Conservation (phyloP, 2,797 vertebrate species). For the Malacoctenus gilli region DNA sequence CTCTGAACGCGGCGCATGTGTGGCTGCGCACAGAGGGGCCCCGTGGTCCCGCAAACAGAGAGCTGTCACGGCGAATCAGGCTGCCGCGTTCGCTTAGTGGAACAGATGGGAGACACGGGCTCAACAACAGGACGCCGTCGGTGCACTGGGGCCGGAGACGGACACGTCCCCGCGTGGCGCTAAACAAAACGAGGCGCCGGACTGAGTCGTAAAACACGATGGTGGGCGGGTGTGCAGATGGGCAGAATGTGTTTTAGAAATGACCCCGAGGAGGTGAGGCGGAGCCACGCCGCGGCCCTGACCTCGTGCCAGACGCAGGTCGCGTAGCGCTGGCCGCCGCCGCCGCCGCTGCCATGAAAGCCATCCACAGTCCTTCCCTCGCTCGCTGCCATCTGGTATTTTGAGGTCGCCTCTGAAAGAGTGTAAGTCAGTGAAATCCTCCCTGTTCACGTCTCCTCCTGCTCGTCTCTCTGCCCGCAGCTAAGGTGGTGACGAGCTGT, state of each 20-base stretch:
- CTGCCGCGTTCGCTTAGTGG: conserved; percentile 37
- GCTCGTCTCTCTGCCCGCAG: conserved; percentile 51
- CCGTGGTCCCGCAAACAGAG: conserved; percentile 25
- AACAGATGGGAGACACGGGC: conserved; percentile 61
- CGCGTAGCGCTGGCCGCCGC: too few relatives aligned
- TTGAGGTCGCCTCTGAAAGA: conserved; percentile 33
- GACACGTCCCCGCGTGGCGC: conserved; percentile 34
- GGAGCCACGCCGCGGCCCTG: conserved; percentile 10
- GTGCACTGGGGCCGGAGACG: conserved; percentile 32
- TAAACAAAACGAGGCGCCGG: conserved; percentile 35
- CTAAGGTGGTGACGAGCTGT: conserved; percentile 30
- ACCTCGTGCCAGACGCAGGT: conserved; percentile 20
- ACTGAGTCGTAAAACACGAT: conserved; percentile 57
- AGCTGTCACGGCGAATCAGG: conserved; percentile 59
- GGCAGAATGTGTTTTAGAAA: conserved; percentile 15
- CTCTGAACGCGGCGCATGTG: conserved; percentile 65
- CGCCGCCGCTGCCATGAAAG: conserved; percentile 34
- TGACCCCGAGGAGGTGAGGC: conserved; percentile 30
- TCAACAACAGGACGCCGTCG: conserved; percentile 51
- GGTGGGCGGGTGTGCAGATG: conserved; percentile 26
- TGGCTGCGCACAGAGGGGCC: too few relatives aligned
- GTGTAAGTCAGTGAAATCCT: conserved; percentile 59
- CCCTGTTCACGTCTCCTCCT: conserved; percentile 11
- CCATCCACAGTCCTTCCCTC: conserved; percentile 15
- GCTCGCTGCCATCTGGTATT: conserved; percentile 42